phyloP scores from a whole-genome alignment of 2,888 invertebrate genomes.

The Calephelis perditalis region DNA sequence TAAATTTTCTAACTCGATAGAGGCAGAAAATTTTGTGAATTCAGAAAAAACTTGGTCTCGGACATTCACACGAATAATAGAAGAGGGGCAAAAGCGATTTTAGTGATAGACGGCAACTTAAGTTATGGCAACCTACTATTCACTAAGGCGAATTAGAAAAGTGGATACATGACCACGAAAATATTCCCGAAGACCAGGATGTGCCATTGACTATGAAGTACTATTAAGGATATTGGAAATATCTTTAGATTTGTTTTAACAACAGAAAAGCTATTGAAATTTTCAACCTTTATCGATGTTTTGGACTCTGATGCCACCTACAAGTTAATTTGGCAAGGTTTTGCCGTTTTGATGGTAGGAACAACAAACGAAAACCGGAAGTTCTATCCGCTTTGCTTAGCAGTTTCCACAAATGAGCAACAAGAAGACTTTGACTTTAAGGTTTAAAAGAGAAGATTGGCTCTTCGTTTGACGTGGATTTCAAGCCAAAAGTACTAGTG shows the following conservation, averaged over 20 bases:
- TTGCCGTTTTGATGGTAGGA: conserved; percentile 28
- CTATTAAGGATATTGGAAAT: too few species aligned
- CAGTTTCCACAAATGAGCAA: conserved; percentile 9
- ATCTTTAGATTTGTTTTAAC: conserved; percentile 11
- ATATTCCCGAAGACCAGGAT: conserved; percentile 5
- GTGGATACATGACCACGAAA: conserved; percentile 3
- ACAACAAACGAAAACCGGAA: conserved; percentile 27
- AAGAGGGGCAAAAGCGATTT: background rate
- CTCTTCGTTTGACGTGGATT: conserved; percentile 20
- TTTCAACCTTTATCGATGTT: background rate
- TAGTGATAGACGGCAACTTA: background rate
- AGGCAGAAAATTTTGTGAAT: background rate
- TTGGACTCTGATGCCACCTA: conserved; percentile 21
- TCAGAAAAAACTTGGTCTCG: background rate
- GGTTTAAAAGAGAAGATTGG: conserved; percentile 8
- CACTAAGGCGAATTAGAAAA: conserved; percentile 11
- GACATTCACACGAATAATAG: background rate
- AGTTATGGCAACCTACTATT: conserved; percentile 9
- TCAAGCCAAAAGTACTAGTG: background rate
- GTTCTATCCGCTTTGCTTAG: conserved; percentile 14
- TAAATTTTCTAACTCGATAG: background rate
- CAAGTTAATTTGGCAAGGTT: conserved; percentile 33
- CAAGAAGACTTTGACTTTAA: background rate
- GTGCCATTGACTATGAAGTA: conserved; percentile 6
- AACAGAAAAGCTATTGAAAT: conserved; percentile 6